Evolutionary conservation across 1,140 invertebrate species (phyloP), one percentile per base, ranked within the genome.

Genomic region (Stenopsyche tienmushanensis): DNA sequence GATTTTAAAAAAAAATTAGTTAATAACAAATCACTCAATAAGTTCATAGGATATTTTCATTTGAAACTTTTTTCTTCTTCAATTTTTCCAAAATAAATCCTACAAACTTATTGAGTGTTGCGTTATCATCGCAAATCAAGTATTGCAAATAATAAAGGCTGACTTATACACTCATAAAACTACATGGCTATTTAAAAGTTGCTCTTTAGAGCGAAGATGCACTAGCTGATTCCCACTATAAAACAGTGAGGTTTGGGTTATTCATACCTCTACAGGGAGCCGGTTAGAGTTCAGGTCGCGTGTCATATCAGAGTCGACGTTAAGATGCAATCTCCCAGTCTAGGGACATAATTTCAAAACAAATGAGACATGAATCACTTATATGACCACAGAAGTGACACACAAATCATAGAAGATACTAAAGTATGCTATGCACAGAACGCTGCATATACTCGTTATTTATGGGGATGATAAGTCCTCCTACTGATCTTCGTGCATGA

Each of bases 251-350:
- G 5, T 5, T 34, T 7, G 13, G 29, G 13, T 13, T 13, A 34
- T 34, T 34, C 29, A 34, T 34, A 7, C 29, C 13, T 34, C 13
- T 13, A 7, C 13, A 34, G 5, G 29, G 5, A 13, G 5, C 29
- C 29, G 29, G 29, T 5, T 34, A 7, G 29, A 34, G 5, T 34
- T 34, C 29, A 7, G 13, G 29, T 47, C 34, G 18, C 10, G 7
- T 18, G 17, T 5, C 44, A 18, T 20, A 47, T 47, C 44, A 47
- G 18, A 47, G 18, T 7, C 18, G 53, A 57, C 62, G 21, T 64
- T 64, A 54, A 64, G 62, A 64, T 64, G 23, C 44, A 45, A 64
- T 64, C 62, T 54, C 47, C 49, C 10, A 18, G 23, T 34, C 15
- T 41, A n/a, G 34, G 39, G 20, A 41, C 24, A 57, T 57, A 64